Percentiles rank a stretch among this genome's conserved stretches.
Evolutionary conservation across 2,797 vertebrate species (phyloP).

Genomic region (Chelidonichthys spinosus): DNA sequence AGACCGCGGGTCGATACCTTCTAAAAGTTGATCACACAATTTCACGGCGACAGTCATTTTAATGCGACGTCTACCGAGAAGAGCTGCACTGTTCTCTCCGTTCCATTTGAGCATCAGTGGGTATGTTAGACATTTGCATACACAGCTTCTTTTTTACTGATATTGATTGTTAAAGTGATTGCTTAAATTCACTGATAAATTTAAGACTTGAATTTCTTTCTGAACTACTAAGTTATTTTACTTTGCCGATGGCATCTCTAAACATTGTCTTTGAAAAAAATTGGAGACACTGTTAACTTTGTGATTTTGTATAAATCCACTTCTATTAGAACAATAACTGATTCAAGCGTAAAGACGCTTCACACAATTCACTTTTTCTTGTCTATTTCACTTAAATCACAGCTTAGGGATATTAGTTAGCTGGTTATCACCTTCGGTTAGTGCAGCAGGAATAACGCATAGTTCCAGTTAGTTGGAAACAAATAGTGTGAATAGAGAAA

Average conservation of each 20-base stretch:
- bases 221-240: constrained; percentile 24
- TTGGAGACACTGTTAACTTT: constrained; percentile 26
- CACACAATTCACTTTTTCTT: constrained; percentile 1
- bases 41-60: constrained; percentile 66
- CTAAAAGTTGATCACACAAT: constrained; percentile 73
- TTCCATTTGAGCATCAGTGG: constrained; percentile 67
- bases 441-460: constrained; percentile 25
- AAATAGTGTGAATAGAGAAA: constrained; percentile 33
- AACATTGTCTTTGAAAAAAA: constrained; percentile 19
- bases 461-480: constrained; percentile 48
- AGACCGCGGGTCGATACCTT: constrained; percentile 69
- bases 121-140: constrained; percentile 67
- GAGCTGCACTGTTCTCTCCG: constrained; percentile 64
- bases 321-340: constrained; percentile 22
- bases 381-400: constrained; percentile 21
- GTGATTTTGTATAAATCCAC: constrained; percentile 27
- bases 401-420: constrained; percentile 43
- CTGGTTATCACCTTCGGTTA: constrained; percentile 20
- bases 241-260: constrained; percentile 2
- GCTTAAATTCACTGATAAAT: constrained; percentile 38
- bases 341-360: constrained; percentile 19
- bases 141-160: constrained; percentile 22
- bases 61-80: constrained; percentile 62
- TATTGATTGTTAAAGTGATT: constrained; percentile 41
- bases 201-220: constrained; percentile 13